These are phyloP conservation scores for Pygoscelis adeliae DNA, from an alignment of 2,113 vertebrate genomes.

Conservation along the genomic window DNA sequence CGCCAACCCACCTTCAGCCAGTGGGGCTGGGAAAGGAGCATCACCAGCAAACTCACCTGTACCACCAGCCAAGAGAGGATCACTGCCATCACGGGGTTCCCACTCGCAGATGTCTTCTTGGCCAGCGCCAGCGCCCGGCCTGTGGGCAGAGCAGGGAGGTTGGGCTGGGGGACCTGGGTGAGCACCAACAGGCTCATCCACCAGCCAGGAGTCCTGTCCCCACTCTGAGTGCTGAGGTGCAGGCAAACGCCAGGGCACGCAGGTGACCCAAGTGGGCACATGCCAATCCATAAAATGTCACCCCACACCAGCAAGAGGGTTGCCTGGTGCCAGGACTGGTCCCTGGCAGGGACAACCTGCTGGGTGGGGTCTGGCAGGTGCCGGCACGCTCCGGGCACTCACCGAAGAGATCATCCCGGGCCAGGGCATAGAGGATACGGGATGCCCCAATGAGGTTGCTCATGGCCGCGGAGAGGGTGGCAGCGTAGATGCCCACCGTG, in stretches of 20 bases:
- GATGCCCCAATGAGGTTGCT: slow-evolving; percentile 91
- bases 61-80: slow-evolving; percentile 90
- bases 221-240: neutral
- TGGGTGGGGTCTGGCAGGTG: accelerated
- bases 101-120: slow-evolving; percentile 82
- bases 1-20: neutral
- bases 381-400: neutral
- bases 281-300: neutral
- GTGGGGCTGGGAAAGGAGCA: neutral
- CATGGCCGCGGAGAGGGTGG: slow-evolving; percentile 88
- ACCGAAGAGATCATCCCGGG: slow-evolving; percentile 89
- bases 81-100: slow-evolving; percentile 89
- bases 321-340: neutral
- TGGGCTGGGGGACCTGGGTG: neutral
- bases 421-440: slow-evolving; percentile 87
- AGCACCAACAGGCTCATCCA: neutral
- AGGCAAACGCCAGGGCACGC: neutral
- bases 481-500: slow-evolving; percentile 85
- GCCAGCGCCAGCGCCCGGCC: slow-evolving; percentile 80
- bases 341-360: neutral
- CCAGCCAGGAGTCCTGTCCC: neutral
- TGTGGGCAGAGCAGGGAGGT: neutral
- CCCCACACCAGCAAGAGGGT: neutral
- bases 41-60: slow-evolving; percentile 70
- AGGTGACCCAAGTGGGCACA: neutral